These are phyloP conservation scores for Branchinecta lindahli DNA, from an alignment of 1,140 invertebrate genomes.

Conservation along the genomic window DNA sequence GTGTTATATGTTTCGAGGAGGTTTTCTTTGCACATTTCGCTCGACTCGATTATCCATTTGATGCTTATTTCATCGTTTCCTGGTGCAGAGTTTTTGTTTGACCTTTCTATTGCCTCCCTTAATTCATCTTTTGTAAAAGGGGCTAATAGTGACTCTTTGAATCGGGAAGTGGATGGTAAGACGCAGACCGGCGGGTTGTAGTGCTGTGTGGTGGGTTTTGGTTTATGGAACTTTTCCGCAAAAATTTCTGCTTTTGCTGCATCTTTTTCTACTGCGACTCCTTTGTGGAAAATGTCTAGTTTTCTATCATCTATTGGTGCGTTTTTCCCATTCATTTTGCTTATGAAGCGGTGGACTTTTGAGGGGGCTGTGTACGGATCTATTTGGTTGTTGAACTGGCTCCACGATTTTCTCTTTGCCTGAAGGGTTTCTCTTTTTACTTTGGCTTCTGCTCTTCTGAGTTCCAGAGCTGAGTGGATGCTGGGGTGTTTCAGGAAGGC, in stretches of 20 bases:
- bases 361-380: too few species aligned
- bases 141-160: not conserved
- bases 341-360: too few species aligned
- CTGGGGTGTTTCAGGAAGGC: not conserved
- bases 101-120: not conserved
- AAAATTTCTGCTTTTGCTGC: not conserved
- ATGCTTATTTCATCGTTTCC: slow-evolving; percentile 5
- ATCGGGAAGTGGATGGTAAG: not conserved
- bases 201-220: not conserved
- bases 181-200: not conserved
- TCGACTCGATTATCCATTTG: not conserved
- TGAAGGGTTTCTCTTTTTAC: not conserved
- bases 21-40: not conserved
- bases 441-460: not conserved
- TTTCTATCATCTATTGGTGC: not conserved
- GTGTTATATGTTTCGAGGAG: not conserved
- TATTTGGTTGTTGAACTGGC: too few species aligned
- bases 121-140: not conserved
- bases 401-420: not conserved
- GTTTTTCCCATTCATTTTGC: too few species aligned
- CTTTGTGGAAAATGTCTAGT: not conserved
- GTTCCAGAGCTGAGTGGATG: not conserved
- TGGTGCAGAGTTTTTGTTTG: not conserved
- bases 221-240: not conserved
- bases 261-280: not conserved